Base-by-base conservation (phyloP, 2,888 invertebrate genomes). In the Apotomis turbidana region DNA sequence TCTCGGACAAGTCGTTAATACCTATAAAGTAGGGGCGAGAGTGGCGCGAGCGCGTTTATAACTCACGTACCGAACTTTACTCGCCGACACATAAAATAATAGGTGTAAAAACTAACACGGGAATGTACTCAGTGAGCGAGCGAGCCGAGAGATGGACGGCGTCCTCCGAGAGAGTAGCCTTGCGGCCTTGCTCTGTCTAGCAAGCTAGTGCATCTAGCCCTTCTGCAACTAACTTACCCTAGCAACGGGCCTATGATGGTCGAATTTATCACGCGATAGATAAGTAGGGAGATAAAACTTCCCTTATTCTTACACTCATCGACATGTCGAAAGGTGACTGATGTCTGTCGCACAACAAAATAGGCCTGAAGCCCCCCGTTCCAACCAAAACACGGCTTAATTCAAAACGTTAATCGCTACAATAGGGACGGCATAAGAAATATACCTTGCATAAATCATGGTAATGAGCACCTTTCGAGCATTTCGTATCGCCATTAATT, bases 21-120 rank as follows among this genome's bases (percentile, higher is more conserved):
- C 93, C 93, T 93, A 93, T 93, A 93, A 93, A 93, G 93, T 93
- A 93, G 93, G 93, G 92, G 92, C 92, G 91, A 91, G 90, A 92
- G 91, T 91, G 92, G 91, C 92, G 90, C 92, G 90, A 88, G 91
- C 90, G 91, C 91, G 93, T 93, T 93, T 93, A 93, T 93, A 93
- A 93, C 93, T 93, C 93, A 93, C 93, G 93, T 93, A 92, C 93
- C 93, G 91, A 93, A 93, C 93, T 93, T 93, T 93, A 93, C 93
- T 91, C 88, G 93, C 92, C 91, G 93, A 93, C 93, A 93, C 93
- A 93, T 93, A 93, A 93, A 93, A 93, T 93, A 93, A 93, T 93
- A 93, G 93, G 93, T 93, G 93, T 93, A 93, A 93, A 93, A 93
- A 93, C 92, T 93, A 92, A 93, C 93, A 93, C 90, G 93, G 87